phyloP scores from a whole-genome alignment of 2,888 invertebrate genomes.

The Hermodice carunculata region DNA sequence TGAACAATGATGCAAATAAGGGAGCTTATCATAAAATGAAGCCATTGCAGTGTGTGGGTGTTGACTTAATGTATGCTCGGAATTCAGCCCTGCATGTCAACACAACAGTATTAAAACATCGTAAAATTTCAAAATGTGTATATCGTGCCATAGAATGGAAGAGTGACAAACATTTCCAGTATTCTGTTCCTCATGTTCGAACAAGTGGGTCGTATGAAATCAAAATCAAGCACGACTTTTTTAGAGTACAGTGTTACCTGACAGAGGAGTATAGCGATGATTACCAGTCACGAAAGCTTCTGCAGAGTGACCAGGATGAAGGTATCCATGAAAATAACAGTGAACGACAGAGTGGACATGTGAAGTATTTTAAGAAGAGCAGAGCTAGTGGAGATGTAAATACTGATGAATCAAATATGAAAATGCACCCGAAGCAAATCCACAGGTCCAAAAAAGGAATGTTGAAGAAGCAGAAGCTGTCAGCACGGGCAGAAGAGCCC shows the following conservation, averaged over 20 bases:
- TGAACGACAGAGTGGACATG: no score
- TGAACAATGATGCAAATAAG: constrained; percentile 14
- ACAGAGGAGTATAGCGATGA: constrained; percentile 1
- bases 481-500: no score
- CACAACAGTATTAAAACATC: constrained; percentile 31
- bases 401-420: no score
- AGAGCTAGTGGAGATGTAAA: no score
- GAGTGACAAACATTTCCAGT: constrained; percentile 5
- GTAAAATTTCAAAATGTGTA: constrained; percentile 26
- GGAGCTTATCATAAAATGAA: constrained; percentile 11
- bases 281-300: no score
- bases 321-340: no score
- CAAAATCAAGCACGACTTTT: constrained; percentile 25
- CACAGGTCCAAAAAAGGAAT: no score
- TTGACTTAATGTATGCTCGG: constrained; percentile 44
- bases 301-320: no score
- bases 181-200: constrained; percentile 8
- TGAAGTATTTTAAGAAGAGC: no score
- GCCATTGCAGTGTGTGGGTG: constrained; percentile 7
- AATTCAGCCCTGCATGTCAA: constrained; percentile 45
- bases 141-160: constrained; percentile 33
- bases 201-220: constrained; percentile 15
- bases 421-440: no score
- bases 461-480: no score
- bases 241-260: constrained; percentile 21